Evolutionary conservation across 92 coral and sea anemone genomes (phyloP).

Genomic region (Porites divaricata): DNA sequence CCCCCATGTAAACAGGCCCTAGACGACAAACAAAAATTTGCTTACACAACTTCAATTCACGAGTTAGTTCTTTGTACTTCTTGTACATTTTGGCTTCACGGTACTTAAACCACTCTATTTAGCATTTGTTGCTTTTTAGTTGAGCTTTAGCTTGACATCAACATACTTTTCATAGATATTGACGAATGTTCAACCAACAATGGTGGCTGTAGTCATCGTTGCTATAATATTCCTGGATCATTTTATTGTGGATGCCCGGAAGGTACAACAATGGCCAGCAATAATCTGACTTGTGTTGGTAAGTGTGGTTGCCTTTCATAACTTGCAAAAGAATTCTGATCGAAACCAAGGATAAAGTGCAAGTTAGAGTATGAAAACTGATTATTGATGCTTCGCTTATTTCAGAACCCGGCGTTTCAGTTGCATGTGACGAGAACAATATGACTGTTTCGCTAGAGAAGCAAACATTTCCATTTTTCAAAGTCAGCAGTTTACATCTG

Average conservation of each 20-base stretch:
- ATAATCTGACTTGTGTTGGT: constrained; percentile 41
- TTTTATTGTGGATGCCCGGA: constrained; percentile 46
- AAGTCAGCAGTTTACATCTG: constrained; percentile 25
- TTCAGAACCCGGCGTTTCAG: constrained; percentile 58
- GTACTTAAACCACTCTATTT: too few species aligned
- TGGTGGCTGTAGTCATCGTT: constrained; percentile 48
- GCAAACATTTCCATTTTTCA: constrained; percentile 29
- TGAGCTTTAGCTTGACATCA: too few species aligned
- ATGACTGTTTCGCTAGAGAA: constrained; percentile 52
- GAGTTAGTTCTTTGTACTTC: too few species aligned
- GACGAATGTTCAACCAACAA: constrained; percentile 36
- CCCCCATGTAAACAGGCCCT: too few species aligned
- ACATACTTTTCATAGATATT: constrained; percentile 7
- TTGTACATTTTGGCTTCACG: too few species aligned
- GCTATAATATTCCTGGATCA: constrained; percentile 34
- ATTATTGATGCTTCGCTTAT: background rate
- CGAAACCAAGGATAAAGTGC: too few species aligned
- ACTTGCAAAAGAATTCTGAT: too few species aligned
- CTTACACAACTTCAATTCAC: too few species aligned
- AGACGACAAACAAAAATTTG: too few species aligned
- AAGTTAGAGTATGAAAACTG: too few species aligned
- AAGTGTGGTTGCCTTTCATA: background rate
- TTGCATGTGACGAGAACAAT: constrained; percentile 31
- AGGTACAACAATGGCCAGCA: constrained; percentile 39
- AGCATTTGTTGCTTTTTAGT: too few species aligned